These are phyloP conservation scores for Ectemnius continuus DNA, from an alignment of 2,888 invertebrate species.

Conservation along the genomic window DNA sequence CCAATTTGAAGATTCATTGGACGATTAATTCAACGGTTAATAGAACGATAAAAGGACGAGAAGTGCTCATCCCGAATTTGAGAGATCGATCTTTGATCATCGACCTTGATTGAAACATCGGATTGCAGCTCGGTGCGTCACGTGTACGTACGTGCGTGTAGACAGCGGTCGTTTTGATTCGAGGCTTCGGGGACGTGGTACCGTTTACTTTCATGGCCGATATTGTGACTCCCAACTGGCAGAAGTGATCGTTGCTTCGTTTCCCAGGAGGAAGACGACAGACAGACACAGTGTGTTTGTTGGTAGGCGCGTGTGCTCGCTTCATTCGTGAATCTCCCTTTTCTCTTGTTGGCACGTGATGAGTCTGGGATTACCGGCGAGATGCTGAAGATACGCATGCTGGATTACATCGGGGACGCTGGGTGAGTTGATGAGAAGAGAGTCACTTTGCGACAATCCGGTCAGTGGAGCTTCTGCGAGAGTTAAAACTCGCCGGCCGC, in stretches of 20 bases:
- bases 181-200: slow-evolving; percentile 62
- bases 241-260: slow-evolving; percentile 25
- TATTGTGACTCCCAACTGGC: slow-evolving; percentile 30
- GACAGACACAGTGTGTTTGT: background rate
- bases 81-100: slow-evolving; percentile 9
- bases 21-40: too few species aligned
- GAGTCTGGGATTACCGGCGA: slow-evolving; percentile 8
- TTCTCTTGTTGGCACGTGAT: slow-evolving; percentile 12
- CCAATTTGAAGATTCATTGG: too few species aligned
- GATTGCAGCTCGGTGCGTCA: slow-evolving; percentile 15
- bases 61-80: too few species aligned
- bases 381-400: slow-evolving; percentile 76
- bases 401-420: slow-evolving; percentile 76
- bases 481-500: too few species aligned
- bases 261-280: slow-evolving; percentile 31
- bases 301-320: background rate
- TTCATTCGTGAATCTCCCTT: slow-evolving; percentile 14
- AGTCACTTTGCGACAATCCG: too few species aligned
- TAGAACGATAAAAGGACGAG: too few species aligned
- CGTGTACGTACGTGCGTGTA: slow-evolving; percentile 40
- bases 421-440: slow-evolving; percentile 67
- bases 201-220: slow-evolving; percentile 54
- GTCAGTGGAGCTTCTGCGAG: too few species aligned
- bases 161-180: slow-evolving; percentile 43
- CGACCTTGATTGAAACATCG: slow-evolving; percentile 34